Base-by-base conservation (phyloP, 30 jellyfish, hydroid and myxozoan genomes). In the Chironex yamaguchii region DNA sequence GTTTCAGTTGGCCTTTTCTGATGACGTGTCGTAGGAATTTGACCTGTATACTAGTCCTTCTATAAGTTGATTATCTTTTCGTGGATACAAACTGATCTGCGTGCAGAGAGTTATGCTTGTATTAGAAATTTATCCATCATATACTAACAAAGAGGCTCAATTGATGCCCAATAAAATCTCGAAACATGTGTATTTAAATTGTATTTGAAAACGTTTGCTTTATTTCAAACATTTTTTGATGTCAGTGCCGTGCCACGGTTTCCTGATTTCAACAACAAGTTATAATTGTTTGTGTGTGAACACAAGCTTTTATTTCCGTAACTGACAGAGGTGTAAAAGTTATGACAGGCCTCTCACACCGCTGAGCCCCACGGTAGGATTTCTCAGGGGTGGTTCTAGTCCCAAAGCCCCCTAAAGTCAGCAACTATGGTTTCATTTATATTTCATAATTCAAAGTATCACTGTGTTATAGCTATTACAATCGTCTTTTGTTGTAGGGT, bases 401-500 rank as follows among this genome's bases (percentile, higher is more conserved):
- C 58, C 58, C 58, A 9, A 42, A 42, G 58, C 17, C 17, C 17
- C 58, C 58, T n/a, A n/a, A n/a, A n/a, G n/a, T n/a, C n/a, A n/a
- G n/a, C n/a, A n/a, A n/a, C n/a, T n/a, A n/a, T n/a, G n/a, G n/a
- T n/a, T n/a, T n/a, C n/a, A n/a, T n/a, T n/a, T n/a, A n/a, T n/a
- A n/a, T n/a, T n/a, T n/a, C n/a, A n/a, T n/a, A n/a, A n/a, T n/a
- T n/a, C n/a, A n/a, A n/a, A n/a, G n/a, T n/a, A n/a, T n/a, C n/a
- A n/a, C n/a, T n/a, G n/a, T n/a, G n/a, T n/a, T n/a, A n/a, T n/a
- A n/a, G n/a, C n/a, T n/a, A n/a, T n/a, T n/a, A n/a, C n/a, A 53
- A 58, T 34, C 53, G 0, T 14, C 29, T 11, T 34, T 49, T 42
- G 34, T 36, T 17, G 29, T 9, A 85, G 95, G 95, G 3, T 85